These are phyloP conservation scores for Zaprionus inermis DNA, from an alignment of 1,140 invertebrate genomes.

Conservation along the genomic window DNA sequence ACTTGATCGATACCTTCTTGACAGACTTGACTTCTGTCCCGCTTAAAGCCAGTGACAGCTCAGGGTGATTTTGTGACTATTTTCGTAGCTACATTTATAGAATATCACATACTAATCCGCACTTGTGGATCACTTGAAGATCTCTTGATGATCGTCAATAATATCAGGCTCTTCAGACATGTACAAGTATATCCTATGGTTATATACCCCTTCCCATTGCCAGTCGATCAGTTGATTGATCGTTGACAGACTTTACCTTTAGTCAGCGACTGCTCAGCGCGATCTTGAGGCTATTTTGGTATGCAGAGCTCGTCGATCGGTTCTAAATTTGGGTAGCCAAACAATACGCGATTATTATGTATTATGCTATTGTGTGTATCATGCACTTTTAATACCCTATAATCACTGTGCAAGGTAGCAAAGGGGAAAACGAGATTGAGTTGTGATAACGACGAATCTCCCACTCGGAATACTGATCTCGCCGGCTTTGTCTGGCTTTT, in stretches of 20 bases:
- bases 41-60: too few relatives aligned
- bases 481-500: neutral
- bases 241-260: slow-evolving; percentile 52
- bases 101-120: neutral
- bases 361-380: slow-evolving; percentile 58
- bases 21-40: too few relatives aligned
- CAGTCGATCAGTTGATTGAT: slow-evolving; percentile 48
- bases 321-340: slow-evolving; percentile 71
- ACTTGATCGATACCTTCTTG: too few relatives aligned
- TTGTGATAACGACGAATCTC: too few relatives aligned
- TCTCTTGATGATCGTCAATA: neutral
- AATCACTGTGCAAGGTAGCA: neutral
- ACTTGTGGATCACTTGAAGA: neutral
- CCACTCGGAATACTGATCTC: neutral
- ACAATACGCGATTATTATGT: slow-evolving; percentile 75
- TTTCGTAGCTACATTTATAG: too few relatives aligned
- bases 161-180: neutral
- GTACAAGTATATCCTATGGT: neutral
- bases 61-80: too few relatives aligned
- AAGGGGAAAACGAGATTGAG: neutral
- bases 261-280: slow-evolving; percentile 37
- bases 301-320: slow-evolving; percentile 61
- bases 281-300: slow-evolving; percentile 32
- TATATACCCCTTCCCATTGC: neutral
- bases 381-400: slow-evolving; percentile 55